These are phyloP conservation scores for Aspidiotus rigidus DNA, from an alignment of 2,888 invertebrate species.

Conservation along the genomic window DNA sequence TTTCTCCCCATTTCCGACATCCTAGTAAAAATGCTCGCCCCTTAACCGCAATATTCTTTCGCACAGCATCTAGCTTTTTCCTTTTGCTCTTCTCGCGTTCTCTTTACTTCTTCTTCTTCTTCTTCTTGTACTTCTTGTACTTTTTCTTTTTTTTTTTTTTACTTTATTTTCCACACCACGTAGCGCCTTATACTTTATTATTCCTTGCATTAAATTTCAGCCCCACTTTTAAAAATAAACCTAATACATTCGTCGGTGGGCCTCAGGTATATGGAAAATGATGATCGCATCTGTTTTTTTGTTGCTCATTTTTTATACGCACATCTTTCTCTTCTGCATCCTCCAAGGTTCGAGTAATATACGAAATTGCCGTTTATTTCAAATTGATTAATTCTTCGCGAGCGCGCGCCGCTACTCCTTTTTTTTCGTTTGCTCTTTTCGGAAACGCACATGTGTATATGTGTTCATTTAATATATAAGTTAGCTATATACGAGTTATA, in stretches of 20 bases:
- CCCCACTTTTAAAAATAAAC: not conserved
- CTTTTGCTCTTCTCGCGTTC: too few relatives aligned
- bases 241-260: not conserved
- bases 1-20: slow-evolving; percentile 18
- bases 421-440: not conserved
- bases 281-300: not conserved
- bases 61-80: not conserved
- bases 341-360: not conserved
- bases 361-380: slow-evolving; percentile 2
- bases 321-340: not conserved
- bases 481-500: too few relatives aligned
- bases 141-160: not conserved
- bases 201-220: not conserved
- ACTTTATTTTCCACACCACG: not conserved
- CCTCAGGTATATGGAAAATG: slow-evolving; percentile 2
- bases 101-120: not conserved
- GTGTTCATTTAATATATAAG: too few relatives aligned
- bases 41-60: slow-evolving; percentile 16
- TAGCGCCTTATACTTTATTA: not conserved
- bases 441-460: not conserved
- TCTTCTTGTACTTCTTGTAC: not conserved
- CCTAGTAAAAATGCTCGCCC: slow-evolving; percentile 19
- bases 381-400: slow-evolving; percentile 3
- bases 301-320: not conserved
- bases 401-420: not conserved